Evolutionary conservation across 2,888 invertebrate genomes (phyloP).

Genomic region (Orthosia gothica): DNA sequence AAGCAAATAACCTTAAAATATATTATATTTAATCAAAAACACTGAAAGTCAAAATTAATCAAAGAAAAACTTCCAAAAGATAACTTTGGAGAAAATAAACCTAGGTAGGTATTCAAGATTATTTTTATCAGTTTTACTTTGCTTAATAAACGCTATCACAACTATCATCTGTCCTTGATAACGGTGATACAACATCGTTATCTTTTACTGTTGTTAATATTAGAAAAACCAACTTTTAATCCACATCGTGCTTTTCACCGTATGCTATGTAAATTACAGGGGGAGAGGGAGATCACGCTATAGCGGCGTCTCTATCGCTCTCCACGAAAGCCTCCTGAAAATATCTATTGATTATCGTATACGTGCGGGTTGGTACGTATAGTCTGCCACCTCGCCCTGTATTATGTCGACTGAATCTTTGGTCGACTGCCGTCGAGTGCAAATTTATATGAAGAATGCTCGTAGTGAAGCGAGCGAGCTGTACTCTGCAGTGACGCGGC

Average conservation of each 20-base stretch:
- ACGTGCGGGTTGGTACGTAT: constrained; percentile 86
- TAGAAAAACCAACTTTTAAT: constrained; percentile 52
- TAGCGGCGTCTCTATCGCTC: constrained; percentile 81
- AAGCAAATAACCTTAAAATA: too few species aligned
- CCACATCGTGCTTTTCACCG: constrained; percentile 72
- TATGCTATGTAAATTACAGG: constrained; percentile 86
- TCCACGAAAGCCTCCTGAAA: constrained; percentile 91
- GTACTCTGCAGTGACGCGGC: constrained; percentile 71
- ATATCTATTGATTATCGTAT: constrained; percentile 91
- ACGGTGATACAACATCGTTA: constrained; percentile 37
- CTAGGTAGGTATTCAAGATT: constrained; percentile 7
- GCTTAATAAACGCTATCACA: constrained; percentile 29
- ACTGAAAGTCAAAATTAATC: neutral
- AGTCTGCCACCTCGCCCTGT: constrained; percentile 85
- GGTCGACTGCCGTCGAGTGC: constrained; percentile 86
- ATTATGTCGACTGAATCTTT: constrained; percentile 85
- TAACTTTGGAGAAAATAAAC: neutral
- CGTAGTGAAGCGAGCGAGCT: constrained; percentile 66
- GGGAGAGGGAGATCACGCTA: constrained; percentile 83
- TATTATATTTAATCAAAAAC: neutral
- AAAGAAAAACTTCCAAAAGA: neutral
- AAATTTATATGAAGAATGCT: constrained; percentile 90
- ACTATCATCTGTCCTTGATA: constrained; percentile 41
- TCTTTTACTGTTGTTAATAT: constrained; percentile 40
- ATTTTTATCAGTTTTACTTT: constrained; percentile 36